Evolutionary conservation across 2,113 vertebrate species (phyloP), one percentile per base, ranked within the genome.

Genomic region (Lutjanus erythropterus): DNA sequence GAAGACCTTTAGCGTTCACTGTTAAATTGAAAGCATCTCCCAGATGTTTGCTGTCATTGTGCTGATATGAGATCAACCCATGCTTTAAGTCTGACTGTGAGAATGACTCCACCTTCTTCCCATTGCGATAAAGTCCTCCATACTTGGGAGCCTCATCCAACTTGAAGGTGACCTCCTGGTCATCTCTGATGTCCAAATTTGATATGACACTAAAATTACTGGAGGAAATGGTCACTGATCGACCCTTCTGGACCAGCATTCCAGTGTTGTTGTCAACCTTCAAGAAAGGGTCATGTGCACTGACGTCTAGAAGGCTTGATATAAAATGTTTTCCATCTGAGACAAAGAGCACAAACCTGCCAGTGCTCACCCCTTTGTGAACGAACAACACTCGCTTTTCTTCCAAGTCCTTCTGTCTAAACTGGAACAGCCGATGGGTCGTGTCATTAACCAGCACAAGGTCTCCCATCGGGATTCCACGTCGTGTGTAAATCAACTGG

Each of bases 381-480:
- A 94, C 71, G 74, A 97, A 99, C 18, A 98, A 88, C 39, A 98
- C 95, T 3, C 47, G 91, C 5, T 96, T 96, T 77, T 97, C 92
- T 44, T 85, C 88, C 69, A 98, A 85, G 73, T 98, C 97, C 1
- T 68, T 92, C 89, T 99, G 97, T 29, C 62, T 94, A 86, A 98
- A 98, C 83, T 96, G 95, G 88, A 96, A 97, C 27, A 98, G 93
- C 42, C 91, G 96, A 33, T 94, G 94, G 31, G 86, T 90, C 0
- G 94, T 95, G 89, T 98, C 94, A 58, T 96, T 95, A 8, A 84
- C 92, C 49, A 93, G 88, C 47, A 98, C 96, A 19, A 98, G 91
- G 29, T 98, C 97, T 21, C 97, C 96, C 78, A 96, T 95, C 1
- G 96, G 96, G 91, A 98, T 98, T 16, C 97, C 97, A 62, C 92